Conservation (phyloP, 2,797 vertebrate genomes). For the Trichosurus vulpecula region DNA sequence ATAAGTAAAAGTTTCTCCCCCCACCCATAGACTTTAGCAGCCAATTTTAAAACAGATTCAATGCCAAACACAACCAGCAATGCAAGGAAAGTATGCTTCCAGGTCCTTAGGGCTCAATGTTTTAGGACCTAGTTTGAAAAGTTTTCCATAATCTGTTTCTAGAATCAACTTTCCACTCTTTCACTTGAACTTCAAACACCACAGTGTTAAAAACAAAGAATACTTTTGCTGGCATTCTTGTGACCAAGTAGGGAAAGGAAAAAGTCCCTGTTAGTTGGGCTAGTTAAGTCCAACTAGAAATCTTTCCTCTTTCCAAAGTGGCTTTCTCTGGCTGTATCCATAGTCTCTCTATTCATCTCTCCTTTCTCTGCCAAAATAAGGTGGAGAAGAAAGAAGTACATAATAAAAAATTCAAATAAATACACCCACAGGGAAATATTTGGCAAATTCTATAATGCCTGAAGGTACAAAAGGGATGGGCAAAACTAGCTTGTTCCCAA, state of each 20-base stretch:
- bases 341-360: slow-evolving; percentile 37
- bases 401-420: slow-evolving; percentile 47
- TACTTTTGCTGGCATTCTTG: slow-evolving; percentile 19
- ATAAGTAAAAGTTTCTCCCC: background rate
- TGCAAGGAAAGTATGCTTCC: slow-evolving; percentile 34
- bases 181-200: background rate
- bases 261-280: background rate
- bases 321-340: slow-evolving; percentile 38
- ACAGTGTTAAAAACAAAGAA: slow-evolving; percentile 18
- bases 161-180: slow-evolving; percentile 31
- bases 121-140: slow-evolving; percentile 7
- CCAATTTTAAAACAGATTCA: slow-evolving; percentile 1
- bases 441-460: slow-evolving; percentile 60
- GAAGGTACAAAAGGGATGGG: slow-evolving; percentile 50
- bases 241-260: slow-evolving; percentile 8
- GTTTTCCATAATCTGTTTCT: slow-evolving; percentile 59
- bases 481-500: slow-evolving; percentile 45
- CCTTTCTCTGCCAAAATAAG: slow-evolving; percentile 44
- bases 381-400: slow-evolving; percentile 24
- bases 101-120: slow-evolving; percentile 1
- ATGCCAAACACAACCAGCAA: background rate
- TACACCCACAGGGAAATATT: slow-evolving; percentile 60
- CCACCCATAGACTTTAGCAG: background rate
- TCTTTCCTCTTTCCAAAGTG: background rate
- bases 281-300: slow-evolving; percentile 4